Percentiles rank a stretch among this genome's conserved stretches.
Evolutionary conservation across 2,113 vertebrate genomes (phyloP).

Genomic region (Antechinus stuartii): DNA sequence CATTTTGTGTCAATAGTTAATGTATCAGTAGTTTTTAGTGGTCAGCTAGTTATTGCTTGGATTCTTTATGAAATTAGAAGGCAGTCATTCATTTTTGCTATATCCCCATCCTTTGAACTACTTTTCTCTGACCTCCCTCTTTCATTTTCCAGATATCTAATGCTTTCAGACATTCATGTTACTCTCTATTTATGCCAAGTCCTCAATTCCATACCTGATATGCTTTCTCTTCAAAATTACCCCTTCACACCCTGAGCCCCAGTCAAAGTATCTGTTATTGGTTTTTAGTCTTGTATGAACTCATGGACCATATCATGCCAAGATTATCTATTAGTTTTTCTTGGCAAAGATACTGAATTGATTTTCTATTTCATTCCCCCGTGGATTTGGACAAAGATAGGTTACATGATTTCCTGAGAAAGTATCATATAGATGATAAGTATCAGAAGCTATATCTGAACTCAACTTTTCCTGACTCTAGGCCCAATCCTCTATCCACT

Average conservation of each 20-base stretch:
- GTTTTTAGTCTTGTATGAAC: not conserved
- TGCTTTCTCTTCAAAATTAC: not conserved
- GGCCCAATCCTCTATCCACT: not conserved
- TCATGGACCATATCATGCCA: not conserved
- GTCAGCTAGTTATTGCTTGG: too few relatives aligned
- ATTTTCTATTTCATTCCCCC: not conserved
- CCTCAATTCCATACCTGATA: not conserved
- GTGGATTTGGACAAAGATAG: not conserved
- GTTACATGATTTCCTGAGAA: not conserved
- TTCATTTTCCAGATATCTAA: not conserved
- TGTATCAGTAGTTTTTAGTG: not conserved
- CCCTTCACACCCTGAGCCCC: not conserved
- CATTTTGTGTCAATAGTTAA: not conserved
- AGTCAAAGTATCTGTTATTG: not conserved
- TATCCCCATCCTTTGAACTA: not conserved
- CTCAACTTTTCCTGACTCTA: fast-evolving
- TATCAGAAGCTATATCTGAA: not conserved
- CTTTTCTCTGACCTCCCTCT: too few relatives aligned
- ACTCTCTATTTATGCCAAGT: not conserved
- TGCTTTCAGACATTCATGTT: not conserved
- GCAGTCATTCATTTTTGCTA: not conserved
- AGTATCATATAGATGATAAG: not conserved
- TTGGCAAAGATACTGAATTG: not conserved
- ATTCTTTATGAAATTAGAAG: not conserved
- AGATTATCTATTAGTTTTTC: not conserved